Conservation (phyloP, 2,888 invertebrate genomes). For the Desoria tigrina region DNA sequence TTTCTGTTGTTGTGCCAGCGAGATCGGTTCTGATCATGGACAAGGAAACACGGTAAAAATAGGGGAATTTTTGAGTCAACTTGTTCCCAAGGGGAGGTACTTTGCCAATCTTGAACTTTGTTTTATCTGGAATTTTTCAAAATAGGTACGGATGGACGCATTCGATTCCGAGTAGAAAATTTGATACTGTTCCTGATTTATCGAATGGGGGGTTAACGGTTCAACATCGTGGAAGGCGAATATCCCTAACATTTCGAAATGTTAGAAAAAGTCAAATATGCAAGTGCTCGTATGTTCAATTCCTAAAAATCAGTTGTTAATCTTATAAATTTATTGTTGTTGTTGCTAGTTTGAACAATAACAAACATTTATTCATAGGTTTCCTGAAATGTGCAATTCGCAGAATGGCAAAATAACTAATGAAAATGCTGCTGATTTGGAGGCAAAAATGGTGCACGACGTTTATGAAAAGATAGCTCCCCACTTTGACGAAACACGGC, state of each 20-base stretch:
- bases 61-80: too few relatives aligned
- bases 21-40: constrained; percentile 79
- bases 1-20: constrained; percentile 68
- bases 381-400: constrained; percentile 70
- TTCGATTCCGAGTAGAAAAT: constrained; percentile 58
- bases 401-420: constrained; percentile 57
- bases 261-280: constrained; percentile 65
- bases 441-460: constrained; percentile 75
- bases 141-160: constrained; percentile 78
- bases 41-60: constrained; percentile 69
- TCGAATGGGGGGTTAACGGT: constrained; percentile 62
- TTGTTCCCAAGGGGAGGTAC: too few relatives aligned
- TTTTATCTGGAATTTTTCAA: background rate
- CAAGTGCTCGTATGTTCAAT: constrained; percentile 59
- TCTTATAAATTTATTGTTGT: background rate
- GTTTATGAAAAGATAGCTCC: constrained; percentile 92
- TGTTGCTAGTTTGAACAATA: background rate
- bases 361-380: constrained; percentile 56
- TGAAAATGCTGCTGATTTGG: constrained; percentile 66
- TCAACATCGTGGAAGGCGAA: constrained; percentile 63
- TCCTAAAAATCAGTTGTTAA: background rate
- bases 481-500: constrained; percentile 93
- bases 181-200: constrained; percentile 42
- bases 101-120: background rate
- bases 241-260: constrained; percentile 82